phyloP scores from a whole-genome alignment of 2,113 vertebrate genomes.

The Cariama cristata region DNA sequence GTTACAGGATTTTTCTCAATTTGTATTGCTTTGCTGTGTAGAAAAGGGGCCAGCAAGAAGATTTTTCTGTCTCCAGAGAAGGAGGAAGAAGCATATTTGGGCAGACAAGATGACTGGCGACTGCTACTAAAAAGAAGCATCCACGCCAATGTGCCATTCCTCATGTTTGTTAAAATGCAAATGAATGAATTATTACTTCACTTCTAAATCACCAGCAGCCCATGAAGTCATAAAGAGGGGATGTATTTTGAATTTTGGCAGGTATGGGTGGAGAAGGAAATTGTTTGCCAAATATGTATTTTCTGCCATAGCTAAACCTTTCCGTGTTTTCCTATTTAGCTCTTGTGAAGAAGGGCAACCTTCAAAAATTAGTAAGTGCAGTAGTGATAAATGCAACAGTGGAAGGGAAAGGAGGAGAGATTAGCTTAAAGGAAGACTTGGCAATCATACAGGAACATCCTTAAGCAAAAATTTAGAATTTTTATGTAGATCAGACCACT shows the following conservation, averaged over 20 bases:
- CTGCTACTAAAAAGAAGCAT: background rate
- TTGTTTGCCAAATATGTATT: background rate
- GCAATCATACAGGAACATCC: background rate
- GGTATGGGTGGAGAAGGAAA: background rate
- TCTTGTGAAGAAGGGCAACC: background rate
- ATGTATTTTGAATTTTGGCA: background rate
- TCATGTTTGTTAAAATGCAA: background rate
- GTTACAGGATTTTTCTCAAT: background rate
- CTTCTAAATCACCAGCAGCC: background rate
- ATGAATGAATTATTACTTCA: background rate
- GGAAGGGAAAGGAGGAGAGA: background rate
- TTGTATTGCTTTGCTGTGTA: background rate
- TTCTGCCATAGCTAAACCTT: background rate
- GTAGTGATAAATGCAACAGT: background rate
- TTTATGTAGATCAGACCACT: background rate
- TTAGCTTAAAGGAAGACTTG: background rate
- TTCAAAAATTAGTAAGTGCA: conserved; percentile 3
- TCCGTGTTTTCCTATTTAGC: background rate
- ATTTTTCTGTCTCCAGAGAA: background rate
- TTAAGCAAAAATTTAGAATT: background rate
- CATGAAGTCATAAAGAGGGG: background rate
- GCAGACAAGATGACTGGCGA: background rate
- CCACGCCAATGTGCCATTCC: background rate
- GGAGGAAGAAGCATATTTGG: background rate
- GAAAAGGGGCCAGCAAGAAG: background rate